Conservation (phyloP, 2,113 vertebrate species). For the Bos javanicus region DNA sequence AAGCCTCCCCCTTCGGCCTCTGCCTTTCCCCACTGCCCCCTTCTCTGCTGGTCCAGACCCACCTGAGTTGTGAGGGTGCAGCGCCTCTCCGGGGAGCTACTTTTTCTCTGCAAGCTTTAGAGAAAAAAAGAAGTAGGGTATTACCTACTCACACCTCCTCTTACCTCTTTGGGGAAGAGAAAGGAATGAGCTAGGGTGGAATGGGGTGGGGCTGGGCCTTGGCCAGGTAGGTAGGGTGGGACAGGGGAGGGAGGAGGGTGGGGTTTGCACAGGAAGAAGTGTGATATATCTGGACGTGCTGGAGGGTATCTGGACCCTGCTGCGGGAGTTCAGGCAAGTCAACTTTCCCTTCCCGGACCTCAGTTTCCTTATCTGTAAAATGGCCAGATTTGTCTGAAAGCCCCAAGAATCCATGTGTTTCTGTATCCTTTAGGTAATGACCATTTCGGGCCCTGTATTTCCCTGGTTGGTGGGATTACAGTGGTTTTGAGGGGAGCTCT, state of each 20-base stretch:
- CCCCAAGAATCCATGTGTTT: neutral
- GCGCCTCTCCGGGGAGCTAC: neutral
- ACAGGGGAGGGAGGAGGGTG: neutral
- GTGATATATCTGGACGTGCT: neutral
- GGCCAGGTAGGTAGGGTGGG: neutral
- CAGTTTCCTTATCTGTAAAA: neutral
- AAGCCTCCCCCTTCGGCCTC: neutral
- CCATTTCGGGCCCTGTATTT: neutral
- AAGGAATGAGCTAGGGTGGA: neutral
- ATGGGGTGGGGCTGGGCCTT: neutral
- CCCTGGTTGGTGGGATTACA: neutral
- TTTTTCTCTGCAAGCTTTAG: neutral
- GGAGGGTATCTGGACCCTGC: neutral
- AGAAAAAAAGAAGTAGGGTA: neutral
- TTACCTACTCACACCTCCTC: neutral
- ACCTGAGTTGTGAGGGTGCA: neutral
- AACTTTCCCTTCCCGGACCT: neutral
- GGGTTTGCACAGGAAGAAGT: conserved; percentile 1
- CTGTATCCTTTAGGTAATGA: neutral
- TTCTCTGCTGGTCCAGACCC: neutral
- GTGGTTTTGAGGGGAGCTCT: neutral
- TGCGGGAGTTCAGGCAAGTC: conserved; percentile 54
- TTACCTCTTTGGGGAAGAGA: neutral
- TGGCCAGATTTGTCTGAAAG: neutral
- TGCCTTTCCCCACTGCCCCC: neutral